Conservation (phyloP, 2,888 invertebrate genomes). For the Halictus quadricinctus region DNA sequence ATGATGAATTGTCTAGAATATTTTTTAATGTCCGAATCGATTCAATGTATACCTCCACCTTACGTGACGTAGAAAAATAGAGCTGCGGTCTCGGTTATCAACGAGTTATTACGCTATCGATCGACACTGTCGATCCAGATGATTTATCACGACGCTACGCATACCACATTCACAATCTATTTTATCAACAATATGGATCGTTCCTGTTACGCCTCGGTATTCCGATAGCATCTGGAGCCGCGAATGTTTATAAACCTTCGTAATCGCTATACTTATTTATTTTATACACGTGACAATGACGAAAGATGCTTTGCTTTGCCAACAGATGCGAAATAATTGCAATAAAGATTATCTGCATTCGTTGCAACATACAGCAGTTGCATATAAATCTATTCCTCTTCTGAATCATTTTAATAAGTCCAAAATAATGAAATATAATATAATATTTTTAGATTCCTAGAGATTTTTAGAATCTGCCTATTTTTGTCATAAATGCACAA, state of each 20-base stretch:
- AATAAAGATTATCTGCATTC: background rate
- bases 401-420: too few relatives aligned
- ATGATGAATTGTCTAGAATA: background rate
- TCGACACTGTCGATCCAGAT: background rate
- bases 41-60: background rate
- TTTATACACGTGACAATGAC: background rate
- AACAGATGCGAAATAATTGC: background rate
- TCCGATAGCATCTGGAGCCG: background rate
- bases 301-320: background rate
- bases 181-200: conserved; percentile 15
- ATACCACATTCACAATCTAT: conserved; percentile 21
- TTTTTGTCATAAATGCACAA: too few relatives aligned
- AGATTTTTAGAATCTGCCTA: too few relatives aligned
- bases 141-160: conserved; percentile 11
- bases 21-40: background rate
- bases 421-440: too few relatives aligned
- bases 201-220: background rate
- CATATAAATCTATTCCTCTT: too few relatives aligned
- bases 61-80: background rate
- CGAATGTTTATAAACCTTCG: background rate
- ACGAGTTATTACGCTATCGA: conserved; percentile 32
- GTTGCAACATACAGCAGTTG: too few relatives aligned
- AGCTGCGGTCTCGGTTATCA: background rate
- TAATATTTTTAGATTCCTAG: too few relatives aligned
- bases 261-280: background rate